Conservation (phyloP, 2,888 invertebrate genomes). For the Mongoloraphidia duomilia region DNA sequence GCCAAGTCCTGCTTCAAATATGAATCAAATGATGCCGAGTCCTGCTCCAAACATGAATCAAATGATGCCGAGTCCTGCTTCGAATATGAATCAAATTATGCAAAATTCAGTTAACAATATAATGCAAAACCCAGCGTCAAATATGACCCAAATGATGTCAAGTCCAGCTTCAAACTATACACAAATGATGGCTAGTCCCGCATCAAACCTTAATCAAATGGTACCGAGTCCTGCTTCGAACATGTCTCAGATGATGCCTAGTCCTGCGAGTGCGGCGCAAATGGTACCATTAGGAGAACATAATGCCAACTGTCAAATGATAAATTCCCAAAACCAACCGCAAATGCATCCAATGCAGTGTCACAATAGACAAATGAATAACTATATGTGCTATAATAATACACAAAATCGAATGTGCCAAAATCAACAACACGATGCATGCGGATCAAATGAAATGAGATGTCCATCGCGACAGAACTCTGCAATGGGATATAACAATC, state of each 20-base stretch:
- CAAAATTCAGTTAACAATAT: slow-evolving; percentile 10
- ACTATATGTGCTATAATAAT: slow-evolving; percentile 7
- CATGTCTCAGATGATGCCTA: slow-evolving; percentile 20
- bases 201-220: slow-evolving; percentile 14
- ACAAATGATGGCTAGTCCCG: slow-evolving; percentile 19
- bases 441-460: slow-evolving; percentile 14
- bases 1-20: slow-evolving; percentile 17
- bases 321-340: slow-evolving; percentile 15
- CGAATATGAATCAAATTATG: slow-evolving; percentile 11
- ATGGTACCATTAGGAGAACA: background rate
- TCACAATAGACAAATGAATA: slow-evolving; percentile 16
- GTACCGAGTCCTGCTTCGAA: slow-evolving; percentile 15
- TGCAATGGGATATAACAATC: slow-evolving; percentile 15
- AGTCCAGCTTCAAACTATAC: slow-evolving; percentile 5
- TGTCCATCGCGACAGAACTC: background rate
- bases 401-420: slow-evolving; percentile 16
- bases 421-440: slow-evolving; percentile 18
- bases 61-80: slow-evolving; percentile 14
- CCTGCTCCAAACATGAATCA: slow-evolving; percentile 16
- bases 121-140: slow-evolving; percentile 16
- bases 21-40: slow-evolving; percentile 16
- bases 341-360: slow-evolving; percentile 18
- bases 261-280: background rate
- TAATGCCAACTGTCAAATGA: slow-evolving; percentile 8
- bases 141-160: slow-evolving; percentile 7